phyloP scores from a whole-genome alignment of 2,888 invertebrate genomes.

The Volucella inanis region DNA sequence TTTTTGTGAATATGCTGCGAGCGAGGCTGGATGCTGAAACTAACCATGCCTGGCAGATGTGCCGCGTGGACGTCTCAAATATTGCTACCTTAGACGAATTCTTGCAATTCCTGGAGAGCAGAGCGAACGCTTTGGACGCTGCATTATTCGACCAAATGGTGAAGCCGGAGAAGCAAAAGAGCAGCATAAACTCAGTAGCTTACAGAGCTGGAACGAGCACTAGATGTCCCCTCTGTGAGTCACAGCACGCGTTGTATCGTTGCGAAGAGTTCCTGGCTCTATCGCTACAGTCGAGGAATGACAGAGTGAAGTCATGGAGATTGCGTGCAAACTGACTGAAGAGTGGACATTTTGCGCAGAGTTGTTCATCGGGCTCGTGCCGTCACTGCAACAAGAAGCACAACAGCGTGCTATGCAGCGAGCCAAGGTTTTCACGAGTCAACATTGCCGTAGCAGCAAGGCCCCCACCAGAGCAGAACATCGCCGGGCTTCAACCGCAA shows the following conservation, averaged over 20 bases:
- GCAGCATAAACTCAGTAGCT: not conserved
- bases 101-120: not conserved
- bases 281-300: not conserved
- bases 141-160: constrained; percentile 1
- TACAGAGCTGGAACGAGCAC: too few relatives aligned
- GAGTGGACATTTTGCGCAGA: not conserved
- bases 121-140: constrained; percentile 1
- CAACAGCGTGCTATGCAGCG: constrained; percentile 2
- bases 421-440: not conserved
- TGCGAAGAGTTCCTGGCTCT: constrained; percentile 1
- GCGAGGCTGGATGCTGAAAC: not conserved
- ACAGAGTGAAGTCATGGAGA: not conserved
- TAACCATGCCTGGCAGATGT: not conserved
- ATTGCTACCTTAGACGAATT: not conserved
- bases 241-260: not conserved
- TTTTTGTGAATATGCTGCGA: too few relatives aligned
- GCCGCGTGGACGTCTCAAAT: not conserved
- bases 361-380: not conserved
- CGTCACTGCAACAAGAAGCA: not conserved
- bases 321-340: not conserved
- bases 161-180: constrained; percentile 2
- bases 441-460: not conserved
- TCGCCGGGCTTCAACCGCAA: too few relatives aligned
- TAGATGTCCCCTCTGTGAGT: not conserved
- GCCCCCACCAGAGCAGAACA: not conserved